Evolutionary conservation across 2,113 vertebrate genomes (phyloP), one percentile per base, ranked within the genome.

Genomic region (Macquaria australasica): DNA sequence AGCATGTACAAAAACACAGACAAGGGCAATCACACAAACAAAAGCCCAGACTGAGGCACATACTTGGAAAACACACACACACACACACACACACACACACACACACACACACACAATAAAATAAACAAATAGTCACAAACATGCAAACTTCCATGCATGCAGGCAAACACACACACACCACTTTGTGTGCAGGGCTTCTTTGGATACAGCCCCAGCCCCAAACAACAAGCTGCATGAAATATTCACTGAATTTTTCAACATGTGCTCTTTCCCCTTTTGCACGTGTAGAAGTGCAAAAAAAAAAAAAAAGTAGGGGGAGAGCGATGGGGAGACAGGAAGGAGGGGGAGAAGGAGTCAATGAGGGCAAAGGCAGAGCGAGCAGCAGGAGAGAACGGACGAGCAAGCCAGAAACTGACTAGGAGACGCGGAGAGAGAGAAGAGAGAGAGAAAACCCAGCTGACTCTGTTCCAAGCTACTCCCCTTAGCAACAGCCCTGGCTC

Each of bases 401-500:
- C 18, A 25, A 86, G 82, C 50, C 63, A 79, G 84, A 73, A 79
- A 68, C 63, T 71, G 84, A 88, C 84, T 84, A 87, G 75, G 88
- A 43, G 85, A 81, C 0, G 51, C 64, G 85, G 80, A 89, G 91
- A 87, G 71, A 67, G 64, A 80, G 60, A 31, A 81, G 78, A 88
- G 84, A 81, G 88, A 91, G 83, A 93, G 89, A 91, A 84, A 94
- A 91, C 87, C 89, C 93, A 95, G 94, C 94, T 96, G 95, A 96
- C 92, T 94, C 79, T 77, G 89, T 87, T 94, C 89, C 91, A 95
- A 94, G 96, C 91, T 86, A 95, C 96, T 96, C 96, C 95, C 95
- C 96, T 93, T 96, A 96, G 96, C 96, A 96, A 96, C 96, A 96
- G 94, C 85, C 78, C 92, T 68, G 71, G 93, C 86, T 88, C 91